A percentile compares a stretch with the other conserved stretches of the same genome.
These are phyloP conservation scores for Scaptomyza hsui DNA, from an alignment of 1,140 invertebrate genomes.

Conservation along the genomic window DNA sequence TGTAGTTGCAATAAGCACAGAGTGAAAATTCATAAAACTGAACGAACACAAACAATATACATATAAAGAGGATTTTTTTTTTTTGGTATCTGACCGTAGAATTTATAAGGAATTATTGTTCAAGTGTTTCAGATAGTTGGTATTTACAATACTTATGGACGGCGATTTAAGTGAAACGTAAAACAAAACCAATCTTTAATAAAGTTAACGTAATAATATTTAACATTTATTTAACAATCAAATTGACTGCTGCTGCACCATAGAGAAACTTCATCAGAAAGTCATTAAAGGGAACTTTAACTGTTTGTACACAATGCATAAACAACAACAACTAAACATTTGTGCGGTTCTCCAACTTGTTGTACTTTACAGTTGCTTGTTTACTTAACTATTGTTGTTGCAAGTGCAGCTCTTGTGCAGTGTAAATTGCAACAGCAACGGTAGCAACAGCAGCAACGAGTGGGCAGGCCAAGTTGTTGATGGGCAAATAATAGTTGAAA, in stretches of 20 bases:
- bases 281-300: constrained; percentile 29
- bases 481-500: constrained; percentile 75
- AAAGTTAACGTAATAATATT: not conserved
- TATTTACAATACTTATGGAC: not conserved
- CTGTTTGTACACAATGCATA: constrained; percentile 4
- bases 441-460: constrained; percentile 40
- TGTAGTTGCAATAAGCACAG: constrained; percentile 1
- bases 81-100: not conserved
- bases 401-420: constrained; percentile 27
- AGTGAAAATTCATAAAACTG: constrained; percentile 27
- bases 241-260: constrained; percentile 1
- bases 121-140: not conserved
- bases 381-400: constrained; percentile 8
- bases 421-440: constrained; percentile 57
- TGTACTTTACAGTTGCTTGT: constrained; percentile 24
- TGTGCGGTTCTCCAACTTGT: constrained; percentile 20
- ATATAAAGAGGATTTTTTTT: not conserved
- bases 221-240: not conserved
- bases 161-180: no score
- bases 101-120: not conserved
- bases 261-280: constrained; percentile 27
- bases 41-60: not conserved
- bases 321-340: constrained; percentile 32
- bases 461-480: constrained; percentile 75
- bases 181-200: no score